These are phyloP conservation scores for Mongoloraphidia duomilia DNA, from an alignment of 2,888 invertebrate genomes.

Conservation along the genomic window DNA sequence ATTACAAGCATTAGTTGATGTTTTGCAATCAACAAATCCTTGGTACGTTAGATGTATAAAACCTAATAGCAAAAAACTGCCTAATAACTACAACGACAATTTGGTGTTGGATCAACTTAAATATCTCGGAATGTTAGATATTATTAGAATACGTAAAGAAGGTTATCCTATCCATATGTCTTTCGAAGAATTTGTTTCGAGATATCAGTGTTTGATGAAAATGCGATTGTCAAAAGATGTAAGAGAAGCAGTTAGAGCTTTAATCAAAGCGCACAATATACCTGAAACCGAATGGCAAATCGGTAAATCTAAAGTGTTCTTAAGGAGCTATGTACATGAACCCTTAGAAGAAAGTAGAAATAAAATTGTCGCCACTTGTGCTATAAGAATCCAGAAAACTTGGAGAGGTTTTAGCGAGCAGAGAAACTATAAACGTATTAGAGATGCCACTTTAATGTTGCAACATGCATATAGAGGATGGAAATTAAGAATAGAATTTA, in stretches of 20 bases:
- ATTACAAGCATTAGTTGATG: slow-evolving; percentile 75
- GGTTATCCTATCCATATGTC: slow-evolving; percentile 79
- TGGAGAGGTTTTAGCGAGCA: slow-evolving; percentile 53
- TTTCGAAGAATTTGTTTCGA: slow-evolving; percentile 56
- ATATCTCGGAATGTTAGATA: slow-evolving; percentile 87
- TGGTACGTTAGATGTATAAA: slow-evolving; percentile 92
- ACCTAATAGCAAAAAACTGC: slow-evolving; percentile 71
- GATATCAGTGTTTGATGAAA: slow-evolving; percentile 58
- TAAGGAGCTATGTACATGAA: slow-evolving; percentile 67
- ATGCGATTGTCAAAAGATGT: slow-evolving; percentile 33
- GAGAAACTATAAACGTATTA: slow-evolving; percentile 50
- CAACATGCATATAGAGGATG: slow-evolving; percentile 79
- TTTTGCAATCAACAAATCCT: slow-evolving; percentile 76
- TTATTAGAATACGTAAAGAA: slow-evolving; percentile 78
- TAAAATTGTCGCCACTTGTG: slow-evolving; percentile 50
- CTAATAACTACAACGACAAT: slow-evolving; percentile 63
- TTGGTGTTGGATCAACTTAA: slow-evolving; percentile 76
- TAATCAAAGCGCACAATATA: slow-evolving; percentile 50
- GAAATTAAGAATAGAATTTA: slow-evolving; percentile 67
- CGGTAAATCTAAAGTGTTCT: slow-evolving; percentile 74
- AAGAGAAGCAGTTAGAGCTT: slow-evolving; percentile 29
- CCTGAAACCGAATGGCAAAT: slow-evolving; percentile 75
- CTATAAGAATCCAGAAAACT: slow-evolving; percentile 57
- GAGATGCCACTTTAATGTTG: slow-evolving; percentile 54
- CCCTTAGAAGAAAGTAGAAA: slow-evolving; percentile 70